Percentiles rank a stretch among this genome's conserved stretches.
phyloP scores from a whole-genome alignment of 2,797 vertebrate species.

The Kryptopterus vitreolus region DNA sequence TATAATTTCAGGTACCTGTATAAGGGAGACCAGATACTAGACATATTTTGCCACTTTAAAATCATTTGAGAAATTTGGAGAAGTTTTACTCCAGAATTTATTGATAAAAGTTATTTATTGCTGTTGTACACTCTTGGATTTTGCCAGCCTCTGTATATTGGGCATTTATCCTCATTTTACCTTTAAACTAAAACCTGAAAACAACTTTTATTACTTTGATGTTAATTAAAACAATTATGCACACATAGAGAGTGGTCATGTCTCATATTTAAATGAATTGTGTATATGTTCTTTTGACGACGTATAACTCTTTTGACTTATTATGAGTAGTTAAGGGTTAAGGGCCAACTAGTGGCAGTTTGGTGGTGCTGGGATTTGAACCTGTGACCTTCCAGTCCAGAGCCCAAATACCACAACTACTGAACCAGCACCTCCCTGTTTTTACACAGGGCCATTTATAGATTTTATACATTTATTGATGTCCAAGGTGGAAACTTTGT shows the following conservation, averaged over 20 bases:
- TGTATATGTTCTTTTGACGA: background rate
- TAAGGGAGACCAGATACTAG: background rate
- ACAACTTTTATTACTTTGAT: background rate
- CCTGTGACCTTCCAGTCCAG: too few relatives aligned
- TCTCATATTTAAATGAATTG: background rate
- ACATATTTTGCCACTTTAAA: background rate
- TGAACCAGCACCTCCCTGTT: background rate
- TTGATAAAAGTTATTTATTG: slow-evolving; percentile 3
- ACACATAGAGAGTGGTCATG: background rate
- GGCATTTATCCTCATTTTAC: background rate
- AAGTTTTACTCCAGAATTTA: background rate
- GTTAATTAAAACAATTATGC: background rate
- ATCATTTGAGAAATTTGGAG: too few relatives aligned
- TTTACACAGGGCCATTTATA: background rate
- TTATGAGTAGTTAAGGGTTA: too few relatives aligned
- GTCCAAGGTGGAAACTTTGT: background rate
- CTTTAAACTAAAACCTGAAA: background rate
- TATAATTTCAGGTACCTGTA: too few relatives aligned
- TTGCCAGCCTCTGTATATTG: background rate
- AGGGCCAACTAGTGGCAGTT: too few relatives aligned
- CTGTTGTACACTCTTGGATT: background rate
- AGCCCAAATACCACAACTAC: background rate
- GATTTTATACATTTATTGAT: too few relatives aligned
- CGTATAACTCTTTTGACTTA: too few relatives aligned
- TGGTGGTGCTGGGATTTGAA: too few relatives aligned